These are phyloP conservation scores for Sterrhoptilus dennistouni DNA, from an alignment of 2,113 vertebrate species.

Conservation along the genomic window DNA sequence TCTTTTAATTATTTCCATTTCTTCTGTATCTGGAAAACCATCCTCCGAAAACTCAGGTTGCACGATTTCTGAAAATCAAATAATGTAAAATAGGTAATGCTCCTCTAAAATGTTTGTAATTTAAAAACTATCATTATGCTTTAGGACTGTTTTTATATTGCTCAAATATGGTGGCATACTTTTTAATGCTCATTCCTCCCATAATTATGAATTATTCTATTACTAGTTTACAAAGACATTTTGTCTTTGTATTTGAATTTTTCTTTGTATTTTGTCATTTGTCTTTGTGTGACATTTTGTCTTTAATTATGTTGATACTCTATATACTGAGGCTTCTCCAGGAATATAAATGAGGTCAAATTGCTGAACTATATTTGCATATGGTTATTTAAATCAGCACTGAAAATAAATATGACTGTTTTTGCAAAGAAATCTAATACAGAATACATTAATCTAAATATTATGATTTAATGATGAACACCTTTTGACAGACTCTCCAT, in stretches of 20 bases:
- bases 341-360: background rate
- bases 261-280: too few species aligned
- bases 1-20: constrained; percentile 78
- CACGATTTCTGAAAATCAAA: constrained; percentile 63
- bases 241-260: background rate
- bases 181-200: background rate
- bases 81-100: background rate
- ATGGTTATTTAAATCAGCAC: background rate
- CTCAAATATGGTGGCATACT: background rate
- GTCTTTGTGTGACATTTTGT: too few species aligned
- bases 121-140: background rate
- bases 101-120: background rate
- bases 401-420: background rate
- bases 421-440: background rate
- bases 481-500: background rate
- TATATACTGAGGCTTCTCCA: background rate
- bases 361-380: background rate
- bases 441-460: background rate
- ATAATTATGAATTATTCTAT: background rate
- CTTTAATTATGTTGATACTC: background rate
- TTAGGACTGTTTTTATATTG: background rate
- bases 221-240: background rate
- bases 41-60: constrained; percentile 73
- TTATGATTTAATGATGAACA: background rate
- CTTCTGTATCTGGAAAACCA: constrained; percentile 79